These are phyloP conservation scores for Ceyx melanurus DNA, from an alignment of 2,113 vertebrate species.

Conservation along the genomic window DNA sequence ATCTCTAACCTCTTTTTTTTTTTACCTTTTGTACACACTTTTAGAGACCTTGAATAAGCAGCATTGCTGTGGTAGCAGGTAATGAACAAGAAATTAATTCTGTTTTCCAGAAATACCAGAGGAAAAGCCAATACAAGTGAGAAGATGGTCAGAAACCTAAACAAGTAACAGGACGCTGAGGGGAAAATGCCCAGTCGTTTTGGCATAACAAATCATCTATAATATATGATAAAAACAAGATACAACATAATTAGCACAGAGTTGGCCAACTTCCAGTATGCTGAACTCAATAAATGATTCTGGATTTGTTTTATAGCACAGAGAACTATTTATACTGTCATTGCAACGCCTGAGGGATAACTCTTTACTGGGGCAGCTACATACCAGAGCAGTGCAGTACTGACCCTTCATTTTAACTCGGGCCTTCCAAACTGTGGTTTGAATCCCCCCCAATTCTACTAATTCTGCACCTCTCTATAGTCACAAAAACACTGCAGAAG, in stretches of 20 bases:
- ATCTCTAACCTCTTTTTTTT: background rate
- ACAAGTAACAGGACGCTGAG: background rate
- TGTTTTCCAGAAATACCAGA: background rate
- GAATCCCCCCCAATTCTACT: fast-evolving
- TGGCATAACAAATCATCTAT: background rate
- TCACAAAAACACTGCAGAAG: background rate
- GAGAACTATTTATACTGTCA: conserved; percentile 6
- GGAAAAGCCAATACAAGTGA: background rate
- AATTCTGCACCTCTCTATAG: background rate
- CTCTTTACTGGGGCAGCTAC: background rate
- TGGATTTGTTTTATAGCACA: background rate
- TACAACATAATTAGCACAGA: background rate
- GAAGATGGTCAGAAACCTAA: background rate
- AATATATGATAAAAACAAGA: conserved; percentile 20
- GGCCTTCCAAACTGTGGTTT: fast-evolving
- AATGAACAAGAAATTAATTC: background rate
- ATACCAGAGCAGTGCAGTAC: background rate
- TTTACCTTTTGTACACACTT: background rate
- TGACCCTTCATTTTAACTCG: background rate
- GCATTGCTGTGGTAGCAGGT: background rate
- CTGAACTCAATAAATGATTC: conserved; percentile 2
- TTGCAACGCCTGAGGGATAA: background rate
- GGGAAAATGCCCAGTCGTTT: background rate
- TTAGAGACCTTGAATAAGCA: fast-evolving
- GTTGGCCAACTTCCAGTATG: background rate